Percentiles rank a stretch among this genome's conserved stretches.
These are phyloP conservation scores for Channallabes apus DNA, from an alignment of 2,797 vertebrate genomes.

Conservation along the genomic window DNA sequence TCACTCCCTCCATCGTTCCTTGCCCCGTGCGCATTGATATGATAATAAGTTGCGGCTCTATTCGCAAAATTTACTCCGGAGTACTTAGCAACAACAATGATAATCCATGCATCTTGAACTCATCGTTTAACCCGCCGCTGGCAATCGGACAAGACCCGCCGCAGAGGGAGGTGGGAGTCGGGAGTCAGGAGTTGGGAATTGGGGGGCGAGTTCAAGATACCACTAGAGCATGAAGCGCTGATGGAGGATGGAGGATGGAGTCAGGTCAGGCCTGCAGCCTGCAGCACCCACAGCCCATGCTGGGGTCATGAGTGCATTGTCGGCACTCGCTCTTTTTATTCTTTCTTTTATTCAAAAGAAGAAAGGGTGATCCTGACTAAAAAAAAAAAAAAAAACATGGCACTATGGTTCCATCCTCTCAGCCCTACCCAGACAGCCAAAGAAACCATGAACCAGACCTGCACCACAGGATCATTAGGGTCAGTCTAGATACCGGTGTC, in stretches of 20 bases:
- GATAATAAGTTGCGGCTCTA: slow-evolving; percentile 67
- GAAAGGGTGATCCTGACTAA: slow-evolving; percentile 31
- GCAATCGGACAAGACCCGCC: slow-evolving; percentile 67
- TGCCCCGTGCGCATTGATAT: slow-evolving; percentile 71
- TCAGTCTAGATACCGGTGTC: slow-evolving; percentile 72
- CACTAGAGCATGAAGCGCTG: slow-evolving; percentile 55
- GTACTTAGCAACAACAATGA: slow-evolving; percentile 80
- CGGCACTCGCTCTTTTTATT: slow-evolving; percentile 31
- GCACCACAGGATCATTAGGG: slow-evolving; percentile 63
- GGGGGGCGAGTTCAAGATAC: slow-evolving; percentile 67
- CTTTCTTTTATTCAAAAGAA: slow-evolving; percentile 16
- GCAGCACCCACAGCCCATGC: slow-evolving; percentile 62
- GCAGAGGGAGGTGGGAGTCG: slow-evolving; percentile 48
- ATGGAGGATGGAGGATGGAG: slow-evolving; percentile 56
- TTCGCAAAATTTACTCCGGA: slow-evolving; percentile 81
- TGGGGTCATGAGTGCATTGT: slow-evolving; percentile 65
- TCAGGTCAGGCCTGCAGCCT: slow-evolving; percentile 65
- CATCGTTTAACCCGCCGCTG: slow-evolving; percentile 74
- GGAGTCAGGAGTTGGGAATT: not conserved
- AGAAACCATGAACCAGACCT: slow-evolving; percentile 48
- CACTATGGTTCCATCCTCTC: slow-evolving; percentile 25
- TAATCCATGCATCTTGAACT: slow-evolving; percentile 69
- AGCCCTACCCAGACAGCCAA: slow-evolving; percentile 21
- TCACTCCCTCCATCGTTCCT: not conserved
- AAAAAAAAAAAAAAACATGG: slow-evolving; percentile 29